Conservation (phyloP, 2,113 vertebrate genomes). For the Callaeas wilsoni region DNA sequence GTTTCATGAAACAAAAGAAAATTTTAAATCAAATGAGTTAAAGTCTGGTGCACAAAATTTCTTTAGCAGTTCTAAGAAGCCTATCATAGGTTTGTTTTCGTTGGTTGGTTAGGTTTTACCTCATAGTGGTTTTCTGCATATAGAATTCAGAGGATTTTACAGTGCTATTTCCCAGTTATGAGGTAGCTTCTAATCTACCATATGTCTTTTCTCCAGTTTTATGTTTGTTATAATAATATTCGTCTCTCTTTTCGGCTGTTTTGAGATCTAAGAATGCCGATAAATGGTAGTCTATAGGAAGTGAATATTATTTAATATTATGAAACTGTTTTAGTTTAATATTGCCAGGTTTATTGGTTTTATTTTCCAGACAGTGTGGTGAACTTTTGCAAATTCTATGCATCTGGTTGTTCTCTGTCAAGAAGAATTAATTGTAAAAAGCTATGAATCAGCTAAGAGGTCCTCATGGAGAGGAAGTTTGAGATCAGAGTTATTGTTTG, state of each 20-base stretch:
- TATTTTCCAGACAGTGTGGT: background rate
- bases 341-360: background rate
- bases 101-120: background rate
- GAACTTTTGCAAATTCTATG: background rate
- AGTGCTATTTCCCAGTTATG: background rate
- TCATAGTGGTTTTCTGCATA: background rate
- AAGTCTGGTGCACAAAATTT: background rate
- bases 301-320: background rate
- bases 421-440: background rate
- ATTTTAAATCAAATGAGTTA: background rate
- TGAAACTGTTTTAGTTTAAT: background rate
- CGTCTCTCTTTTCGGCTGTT: background rate
- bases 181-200: background rate
- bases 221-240: background rate
- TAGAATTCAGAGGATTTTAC: background rate
- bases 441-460: background rate
- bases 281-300: background rate
- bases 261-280: background rate
- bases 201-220: background rate
- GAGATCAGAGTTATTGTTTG: background rate
- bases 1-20: background rate
- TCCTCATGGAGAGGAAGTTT: background rate
- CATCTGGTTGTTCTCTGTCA: background rate
- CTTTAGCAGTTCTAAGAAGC: background rate
- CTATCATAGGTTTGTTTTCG: rapidly evolving